Evolutionary conservation across 2,797 vertebrate species (phyloP).

Genomic region (Etheostoma perlongum): DNA sequence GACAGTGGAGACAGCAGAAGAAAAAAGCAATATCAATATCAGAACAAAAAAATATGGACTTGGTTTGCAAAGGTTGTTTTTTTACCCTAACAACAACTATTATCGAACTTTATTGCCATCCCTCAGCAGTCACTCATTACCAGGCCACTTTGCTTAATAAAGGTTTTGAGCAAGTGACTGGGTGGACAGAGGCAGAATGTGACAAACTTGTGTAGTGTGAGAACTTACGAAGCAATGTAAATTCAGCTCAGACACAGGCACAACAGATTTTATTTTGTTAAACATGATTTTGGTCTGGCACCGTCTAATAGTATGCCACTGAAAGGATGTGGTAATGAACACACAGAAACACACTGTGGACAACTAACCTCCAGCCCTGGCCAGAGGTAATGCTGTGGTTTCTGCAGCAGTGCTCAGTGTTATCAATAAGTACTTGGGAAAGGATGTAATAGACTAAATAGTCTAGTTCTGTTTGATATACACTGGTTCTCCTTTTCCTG

Average conservation of each 20-base stretch:
- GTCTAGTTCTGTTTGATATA: conserved; percentile 62
- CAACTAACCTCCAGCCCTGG: background rate
- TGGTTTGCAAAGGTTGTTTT: too few species aligned
- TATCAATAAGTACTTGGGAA: conserved; percentile 72
- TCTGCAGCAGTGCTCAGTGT: conserved; percentile 36
- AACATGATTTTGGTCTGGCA: background rate
- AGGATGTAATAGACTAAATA: conserved; percentile 76
- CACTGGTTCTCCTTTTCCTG: conserved; percentile 35
- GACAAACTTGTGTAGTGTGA: background rate
- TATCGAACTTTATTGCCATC: too few species aligned
- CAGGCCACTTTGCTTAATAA: too few species aligned
- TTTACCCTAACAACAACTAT: too few species aligned
- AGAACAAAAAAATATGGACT: too few species aligned
- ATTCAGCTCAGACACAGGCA: background rate
- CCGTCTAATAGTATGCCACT: background rate
- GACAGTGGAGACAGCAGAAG: too few species aligned
- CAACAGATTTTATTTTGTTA: too few species aligned
- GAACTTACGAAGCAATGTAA: background rate
- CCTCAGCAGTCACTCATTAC: too few species aligned
- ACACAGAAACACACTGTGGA: conserved; percentile 1
- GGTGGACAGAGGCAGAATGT: too few species aligned
- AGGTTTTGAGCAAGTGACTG: too few species aligned
- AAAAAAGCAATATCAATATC: too few species aligned
- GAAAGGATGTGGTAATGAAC: conserved; percentile 18
- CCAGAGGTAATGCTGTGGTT: conserved; percentile 43